Conservation (phyloP, 1,140 invertebrate species). For the Drosophila kepulauana region DNA sequence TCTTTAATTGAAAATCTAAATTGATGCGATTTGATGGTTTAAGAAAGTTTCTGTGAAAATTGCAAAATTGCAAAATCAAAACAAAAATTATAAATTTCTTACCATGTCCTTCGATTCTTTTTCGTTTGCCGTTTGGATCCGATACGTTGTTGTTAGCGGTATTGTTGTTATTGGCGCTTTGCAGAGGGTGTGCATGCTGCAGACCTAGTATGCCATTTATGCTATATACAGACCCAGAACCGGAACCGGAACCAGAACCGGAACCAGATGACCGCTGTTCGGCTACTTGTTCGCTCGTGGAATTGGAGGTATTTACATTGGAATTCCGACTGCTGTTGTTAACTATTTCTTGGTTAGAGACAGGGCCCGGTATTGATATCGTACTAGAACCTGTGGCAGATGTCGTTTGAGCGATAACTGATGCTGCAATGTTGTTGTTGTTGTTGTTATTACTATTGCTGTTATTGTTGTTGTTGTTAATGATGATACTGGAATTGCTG, state of each 20-base stretch:
- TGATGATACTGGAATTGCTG: conserved; percentile 39
- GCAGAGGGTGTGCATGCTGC: conserved; percentile 86
- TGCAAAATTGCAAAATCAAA: too few relatives aligned
- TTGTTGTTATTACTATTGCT: conserved; percentile 52
- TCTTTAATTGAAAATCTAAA: too few relatives aligned
- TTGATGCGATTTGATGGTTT: too few relatives aligned
- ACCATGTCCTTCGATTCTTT: conserved; percentile 89
- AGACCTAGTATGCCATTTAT: conserved; percentile 98
- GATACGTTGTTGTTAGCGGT: conserved; percentile 31
- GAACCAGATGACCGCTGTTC: conserved; percentile 87
- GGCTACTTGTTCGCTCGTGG: conserved; percentile 60
- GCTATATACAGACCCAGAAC: conserved; percentile 90
- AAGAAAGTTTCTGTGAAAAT: too few relatives aligned
- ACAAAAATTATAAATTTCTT: conserved; percentile 64
- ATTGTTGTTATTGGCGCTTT: conserved; percentile 83
- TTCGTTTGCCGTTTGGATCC: conserved; percentile 86
- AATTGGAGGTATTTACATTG: conserved; percentile 51
- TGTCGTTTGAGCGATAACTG: conserved; percentile 89
- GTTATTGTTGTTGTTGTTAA: conserved; percentile 53
- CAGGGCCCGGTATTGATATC: conserved; percentile 87
- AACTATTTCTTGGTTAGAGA: conserved; percentile 35
- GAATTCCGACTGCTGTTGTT: conserved; percentile 79
- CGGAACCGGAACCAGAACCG: conserved; percentile 80
- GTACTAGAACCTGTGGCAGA: neutral
- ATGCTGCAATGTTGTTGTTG: conserved; percentile 58